Evolutionary conservation across 2,113 vertebrate species (phyloP).

Genomic region (Psilopogon haemacephalus): DNA sequence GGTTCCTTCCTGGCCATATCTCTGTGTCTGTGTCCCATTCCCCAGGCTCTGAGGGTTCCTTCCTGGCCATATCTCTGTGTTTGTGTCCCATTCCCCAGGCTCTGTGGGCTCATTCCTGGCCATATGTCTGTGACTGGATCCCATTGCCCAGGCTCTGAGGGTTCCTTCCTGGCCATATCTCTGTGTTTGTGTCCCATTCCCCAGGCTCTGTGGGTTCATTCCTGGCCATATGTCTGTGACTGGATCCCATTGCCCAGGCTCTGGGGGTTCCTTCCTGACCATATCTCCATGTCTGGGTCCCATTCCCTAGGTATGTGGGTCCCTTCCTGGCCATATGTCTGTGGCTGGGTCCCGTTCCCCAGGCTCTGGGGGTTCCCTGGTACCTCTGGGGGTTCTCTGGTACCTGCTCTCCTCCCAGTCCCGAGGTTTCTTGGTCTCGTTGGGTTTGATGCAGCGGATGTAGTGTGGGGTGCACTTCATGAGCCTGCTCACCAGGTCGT

Average conservation of each 20-base stretch:
- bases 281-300: accelerated
- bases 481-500: conserved; percentile 91
- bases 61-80: too few relatives aligned
- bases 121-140: too few relatives aligned
- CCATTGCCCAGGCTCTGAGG: too few relatives aligned
- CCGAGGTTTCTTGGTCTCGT: conserved; percentile 91
- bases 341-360: accelerated
- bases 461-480: conserved; percentile 98
- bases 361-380: not conserved
- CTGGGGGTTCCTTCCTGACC: not conserved
- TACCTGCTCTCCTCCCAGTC: conserved; percentile 99
- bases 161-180: too few relatives aligned
- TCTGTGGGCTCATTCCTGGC: not conserved
- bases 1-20: too few relatives aligned
- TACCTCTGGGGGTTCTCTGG: not conserved
- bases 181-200: too few relatives aligned
- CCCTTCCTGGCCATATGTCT: not conserved
- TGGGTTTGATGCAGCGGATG: conserved; percentile 98
- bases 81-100: not conserved
- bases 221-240: too few relatives aligned
- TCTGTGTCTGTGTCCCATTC: too few relatives aligned
- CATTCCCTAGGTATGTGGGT: accelerated
- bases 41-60: too few relatives aligned
- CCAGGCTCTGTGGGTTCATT: not conserved
- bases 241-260: not conserved